Conservation (phyloP, 2,888 invertebrate genomes). For the Calameuta filiformis region DNA sequence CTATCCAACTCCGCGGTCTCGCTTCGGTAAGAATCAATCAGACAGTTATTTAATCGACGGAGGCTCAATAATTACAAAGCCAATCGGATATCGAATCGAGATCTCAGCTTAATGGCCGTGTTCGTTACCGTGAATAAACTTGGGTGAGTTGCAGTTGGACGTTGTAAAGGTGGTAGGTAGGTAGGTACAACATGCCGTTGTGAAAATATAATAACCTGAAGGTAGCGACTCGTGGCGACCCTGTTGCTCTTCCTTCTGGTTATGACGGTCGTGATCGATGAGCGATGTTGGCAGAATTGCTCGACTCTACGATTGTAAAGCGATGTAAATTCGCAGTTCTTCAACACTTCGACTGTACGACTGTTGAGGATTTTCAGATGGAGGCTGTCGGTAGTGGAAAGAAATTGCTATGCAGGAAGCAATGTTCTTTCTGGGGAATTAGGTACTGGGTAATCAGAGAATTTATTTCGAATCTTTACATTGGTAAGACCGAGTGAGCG, state of each 20-base stretch:
- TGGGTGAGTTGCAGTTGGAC: neutral
- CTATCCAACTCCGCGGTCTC: neutral
- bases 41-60: slow-evolving; percentile 25
- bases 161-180: neutral
- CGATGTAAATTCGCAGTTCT: neutral
- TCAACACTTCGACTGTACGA: neutral
- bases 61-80: slow-evolving; percentile 36
- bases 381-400: neutral
- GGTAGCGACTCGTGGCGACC: neutral
- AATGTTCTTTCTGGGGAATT: neutral
- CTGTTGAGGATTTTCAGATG: neutral
- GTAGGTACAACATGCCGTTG: neutral
- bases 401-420: neutral
- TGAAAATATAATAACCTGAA: neutral
- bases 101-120: slow-evolving; percentile 1
- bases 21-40: slow-evolving; percentile 28
- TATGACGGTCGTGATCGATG: neutral
- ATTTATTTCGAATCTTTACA: neutral
- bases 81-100: slow-evolving; percentile 32
- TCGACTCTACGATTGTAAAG: neutral
- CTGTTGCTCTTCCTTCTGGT: neutral
- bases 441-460: neutral
- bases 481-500: neutral
- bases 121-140: neutral
- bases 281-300: neutral